Evolutionary conservation across 2,797 vertebrate species (phyloP).

Genomic region (Thripadectes ignobilis): DNA sequence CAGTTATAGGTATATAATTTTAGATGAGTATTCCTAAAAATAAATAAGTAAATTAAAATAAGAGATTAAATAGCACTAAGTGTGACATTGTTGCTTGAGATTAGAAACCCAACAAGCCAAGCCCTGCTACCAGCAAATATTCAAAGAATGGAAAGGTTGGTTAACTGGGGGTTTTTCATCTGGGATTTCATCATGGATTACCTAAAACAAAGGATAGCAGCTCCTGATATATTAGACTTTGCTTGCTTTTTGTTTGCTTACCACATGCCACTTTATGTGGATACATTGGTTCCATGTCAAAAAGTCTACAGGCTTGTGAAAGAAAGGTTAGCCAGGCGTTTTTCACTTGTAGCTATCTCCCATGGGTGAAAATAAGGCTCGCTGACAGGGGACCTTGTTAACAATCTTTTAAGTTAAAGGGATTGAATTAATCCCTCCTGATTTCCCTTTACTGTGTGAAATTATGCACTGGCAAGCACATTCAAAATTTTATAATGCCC

Average conservation of each 20-base stretch:
- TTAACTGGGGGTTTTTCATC: accelerated
- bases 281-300: background rate
- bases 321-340: background rate
- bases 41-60: background rate
- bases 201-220: background rate
- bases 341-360: background rate
- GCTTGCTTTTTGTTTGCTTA: background rate
- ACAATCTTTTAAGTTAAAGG: background rate
- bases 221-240: background rate
- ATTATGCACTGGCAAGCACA: background rate
- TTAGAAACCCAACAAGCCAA: background rate
- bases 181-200: background rate
- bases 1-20: background rate
- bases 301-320: background rate
- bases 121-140: background rate
- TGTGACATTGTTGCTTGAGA: background rate
- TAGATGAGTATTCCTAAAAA: background rate
- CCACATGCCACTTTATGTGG: background rate
- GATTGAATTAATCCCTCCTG: background rate
- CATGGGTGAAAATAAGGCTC: background rate
- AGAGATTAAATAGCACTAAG: background rate
- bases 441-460: background rate
- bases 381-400: background rate
- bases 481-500: constrained; percentile 26
- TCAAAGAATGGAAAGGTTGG: background rate